Evolutionary conservation across 2,888 invertebrate genomes (phyloP).

Genomic region (Netelia melanura): DNA sequence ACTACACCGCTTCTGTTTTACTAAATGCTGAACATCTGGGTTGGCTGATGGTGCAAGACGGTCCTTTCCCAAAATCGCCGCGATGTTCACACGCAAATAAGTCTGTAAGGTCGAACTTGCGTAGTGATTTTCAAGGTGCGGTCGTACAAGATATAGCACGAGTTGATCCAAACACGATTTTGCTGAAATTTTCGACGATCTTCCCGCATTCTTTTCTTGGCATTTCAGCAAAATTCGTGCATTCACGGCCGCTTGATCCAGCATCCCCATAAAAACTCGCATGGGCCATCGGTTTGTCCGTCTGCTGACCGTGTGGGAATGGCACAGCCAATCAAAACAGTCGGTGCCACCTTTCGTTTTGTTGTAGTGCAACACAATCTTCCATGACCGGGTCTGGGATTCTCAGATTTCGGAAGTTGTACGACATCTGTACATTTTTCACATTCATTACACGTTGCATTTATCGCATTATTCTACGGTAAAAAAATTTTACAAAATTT

Average conservation of each 20-base stretch:
- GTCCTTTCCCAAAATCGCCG: no score
- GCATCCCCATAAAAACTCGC: slow-evolving; percentile 70
- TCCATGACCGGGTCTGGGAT: no score
- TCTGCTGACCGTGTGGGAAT: slow-evolving; percentile 62
- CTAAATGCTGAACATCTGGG: no score
- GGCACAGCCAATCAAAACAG: slow-evolving; percentile 72
- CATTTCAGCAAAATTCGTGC: slow-evolving; percentile 57
- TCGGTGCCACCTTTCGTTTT: slow-evolving; percentile 75
- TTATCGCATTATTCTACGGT: no score
- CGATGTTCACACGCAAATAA: no score
- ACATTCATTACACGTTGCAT: no score
- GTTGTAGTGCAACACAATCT: no score
- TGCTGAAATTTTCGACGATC: slow-evolving; percentile 3
- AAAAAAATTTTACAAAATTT: no score
- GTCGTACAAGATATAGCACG: slow-evolving; percentile 2
- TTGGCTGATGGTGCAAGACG: no score
- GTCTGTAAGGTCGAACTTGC: background rate
- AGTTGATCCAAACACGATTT: slow-evolving; percentile 20
- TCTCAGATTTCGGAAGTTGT: no score
- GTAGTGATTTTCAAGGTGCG: slow-evolving; percentile 17
- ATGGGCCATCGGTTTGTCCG: slow-evolving; percentile 74
- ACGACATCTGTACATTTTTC: no score
- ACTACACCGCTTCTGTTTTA: no score
- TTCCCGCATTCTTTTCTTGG: background rate
- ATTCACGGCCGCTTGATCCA: slow-evolving; percentile 72